Evolutionary conservation across 1,140 invertebrate genomes (phyloP), one percentile per base, ranked within the genome.

Genomic region (Nasonia longicornis): DNA sequence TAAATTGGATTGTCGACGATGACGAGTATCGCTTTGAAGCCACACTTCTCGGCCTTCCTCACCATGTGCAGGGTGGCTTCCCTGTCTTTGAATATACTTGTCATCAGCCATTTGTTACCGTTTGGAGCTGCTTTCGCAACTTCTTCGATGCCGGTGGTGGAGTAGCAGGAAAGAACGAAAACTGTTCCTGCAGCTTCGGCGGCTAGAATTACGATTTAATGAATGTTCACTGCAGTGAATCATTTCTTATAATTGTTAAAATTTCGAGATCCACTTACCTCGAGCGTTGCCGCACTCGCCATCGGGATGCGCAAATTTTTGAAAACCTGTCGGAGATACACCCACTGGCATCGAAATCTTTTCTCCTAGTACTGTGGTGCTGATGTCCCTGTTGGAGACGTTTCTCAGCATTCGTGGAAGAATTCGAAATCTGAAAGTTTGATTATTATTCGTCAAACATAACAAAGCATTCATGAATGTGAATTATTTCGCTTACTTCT

Each of bases 261-360:
- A 71, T 71, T 11, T n/a, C 10, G 35, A 35, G 22, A 71, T 71
- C 16, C 42, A 71, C 10, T n/a, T 20, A 96, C 96, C 96, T 94
- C 89, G 94, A 2, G 93, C 96, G 88, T 94, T 97, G 66, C 95
- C 97, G 80, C 94, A 90, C 92, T 99, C 97, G 16, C 97, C 97
- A 72, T 97, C 95, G 2, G 94, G 93, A 91, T 97, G 95, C 0
- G 97, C 96, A 96, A 98, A 95, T 86, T 93, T 93, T 86, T 98
- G 97, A 95, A 98, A 97, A 0, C 97, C 97, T 6, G 96, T 96
- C 2, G 97, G 97, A 0, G 97, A 94, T 79, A 98, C 94, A 8
- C 96, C 96, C 31, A 98, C 88, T 0, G 98, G 98, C 91, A 96
- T 94, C 7, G 93, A 90, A 22, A 97, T 91, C 78, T 89, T 92